These are phyloP conservation scores for Nomada ruficornis DNA, from an alignment of 2,888 invertebrate genomes.

Conservation along the genomic window DNA sequence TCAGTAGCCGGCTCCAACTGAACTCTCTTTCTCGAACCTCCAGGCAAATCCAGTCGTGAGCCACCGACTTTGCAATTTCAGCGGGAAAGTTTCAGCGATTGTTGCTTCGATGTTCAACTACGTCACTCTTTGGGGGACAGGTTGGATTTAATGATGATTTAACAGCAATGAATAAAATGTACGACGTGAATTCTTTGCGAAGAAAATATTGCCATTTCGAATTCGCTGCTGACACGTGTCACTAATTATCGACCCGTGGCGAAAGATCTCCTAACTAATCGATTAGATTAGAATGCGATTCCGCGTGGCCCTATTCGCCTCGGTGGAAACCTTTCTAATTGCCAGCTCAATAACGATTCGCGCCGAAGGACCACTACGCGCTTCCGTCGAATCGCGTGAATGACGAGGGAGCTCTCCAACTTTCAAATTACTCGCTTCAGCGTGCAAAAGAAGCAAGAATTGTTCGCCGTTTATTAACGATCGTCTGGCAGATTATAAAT, in stretches of 20 bases:
- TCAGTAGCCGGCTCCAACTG: slow-evolving; percentile 13
- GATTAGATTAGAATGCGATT: too few species aligned
- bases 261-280: too few species aligned
- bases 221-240: too few species aligned
- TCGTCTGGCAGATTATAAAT: background rate
- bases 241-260: too few species aligned
- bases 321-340: background rate
- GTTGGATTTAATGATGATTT: too few species aligned
- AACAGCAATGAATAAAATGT: too few species aligned
- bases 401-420: background rate
- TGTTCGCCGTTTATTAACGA: slow-evolving; percentile 5
- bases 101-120: background rate
- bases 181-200: too few species aligned
- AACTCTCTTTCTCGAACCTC: background rate
- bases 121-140: background rate
- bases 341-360: background rate
- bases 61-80: background rate
- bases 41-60: too few species aligned
- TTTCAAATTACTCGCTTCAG: background rate
- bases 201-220: too few species aligned
- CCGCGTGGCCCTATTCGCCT: background rate
- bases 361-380: background rate
- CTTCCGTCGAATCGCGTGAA: background rate
- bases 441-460: background rate
- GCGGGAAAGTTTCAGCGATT: background rate